Evolutionary conservation across 2,797 vertebrate genomes (phyloP).

Genomic region (Bradypodion ventrale): DNA sequence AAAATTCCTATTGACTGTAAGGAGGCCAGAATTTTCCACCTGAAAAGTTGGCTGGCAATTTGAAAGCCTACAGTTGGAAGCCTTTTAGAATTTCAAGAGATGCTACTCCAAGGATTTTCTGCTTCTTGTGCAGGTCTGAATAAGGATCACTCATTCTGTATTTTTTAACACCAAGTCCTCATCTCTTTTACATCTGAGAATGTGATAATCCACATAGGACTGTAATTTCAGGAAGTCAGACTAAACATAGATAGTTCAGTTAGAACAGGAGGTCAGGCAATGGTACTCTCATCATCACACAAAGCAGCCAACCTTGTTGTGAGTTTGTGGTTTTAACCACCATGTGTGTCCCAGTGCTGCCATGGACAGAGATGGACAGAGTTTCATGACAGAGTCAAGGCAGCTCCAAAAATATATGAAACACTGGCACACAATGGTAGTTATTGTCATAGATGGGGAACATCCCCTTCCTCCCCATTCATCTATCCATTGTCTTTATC

Average conservation of each 20-base stretch:
- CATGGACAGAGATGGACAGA: too few species aligned
- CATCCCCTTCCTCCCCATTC: too few species aligned
- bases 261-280: slow-evolving; percentile 13
- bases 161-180: slow-evolving; percentile 38
- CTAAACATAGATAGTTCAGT: slow-evolving; percentile 31
- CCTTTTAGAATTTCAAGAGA: slow-evolving; percentile 1
- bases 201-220: slow-evolving; percentile 56
- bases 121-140: not conserved
- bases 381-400: not conserved
- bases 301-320: not conserved
- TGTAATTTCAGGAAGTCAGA: slow-evolving; percentile 53
- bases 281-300: not conserved
- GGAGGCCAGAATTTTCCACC: not conserved
- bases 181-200: slow-evolving; percentile 53
- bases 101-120: slow-evolving; percentile 19
- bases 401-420: not conserved
- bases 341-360: not conserved
- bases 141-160: slow-evolving; percentile 5
- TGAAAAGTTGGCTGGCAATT: not conserved
- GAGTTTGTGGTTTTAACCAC: slow-evolving; percentile 2
- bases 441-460: not conserved
- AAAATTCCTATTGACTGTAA: not conserved
- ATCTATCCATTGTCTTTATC: not conserved
- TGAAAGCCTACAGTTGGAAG: not conserved
- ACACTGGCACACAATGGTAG: not conserved